phyloP scores from a whole-genome alignment of 2,797 vertebrate genomes.

The Chaetophractus vellerosus region DNA sequence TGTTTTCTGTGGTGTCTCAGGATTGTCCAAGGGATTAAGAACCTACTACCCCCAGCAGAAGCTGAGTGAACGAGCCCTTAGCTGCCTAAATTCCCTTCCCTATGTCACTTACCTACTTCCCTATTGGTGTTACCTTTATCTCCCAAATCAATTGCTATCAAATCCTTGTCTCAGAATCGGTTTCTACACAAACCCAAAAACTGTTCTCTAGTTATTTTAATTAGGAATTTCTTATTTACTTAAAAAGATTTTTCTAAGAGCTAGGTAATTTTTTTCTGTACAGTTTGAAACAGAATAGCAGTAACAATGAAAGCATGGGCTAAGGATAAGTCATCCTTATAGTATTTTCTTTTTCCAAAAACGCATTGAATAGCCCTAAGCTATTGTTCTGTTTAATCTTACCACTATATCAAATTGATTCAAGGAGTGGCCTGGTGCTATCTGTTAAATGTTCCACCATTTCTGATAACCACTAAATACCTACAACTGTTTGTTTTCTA shows the following conservation, averaged over 20 bases:
- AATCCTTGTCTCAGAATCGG: neutral
- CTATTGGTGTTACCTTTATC: neutral
- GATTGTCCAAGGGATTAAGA: neutral
- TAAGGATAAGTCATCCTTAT: constrained; percentile 96
- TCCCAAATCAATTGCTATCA: neutral
- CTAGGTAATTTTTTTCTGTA: neutral
- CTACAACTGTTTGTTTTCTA: constrained; percentile 87
- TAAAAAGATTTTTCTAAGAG: neutral
- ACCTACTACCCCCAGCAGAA: neutral
- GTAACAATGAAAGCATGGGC: constrained; percentile 89
- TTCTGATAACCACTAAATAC: constrained; percentile 94
- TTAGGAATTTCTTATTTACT: neutral
- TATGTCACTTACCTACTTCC: neutral
- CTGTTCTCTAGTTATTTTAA: neutral
- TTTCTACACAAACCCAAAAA: neutral
- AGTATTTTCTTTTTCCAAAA: constrained; percentile 93
- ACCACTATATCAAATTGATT: constrained; percentile 93
- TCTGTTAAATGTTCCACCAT: constrained; percentile 92
- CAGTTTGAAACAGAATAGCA: constrained; percentile 93
- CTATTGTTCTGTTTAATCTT: constrained; percentile 94
- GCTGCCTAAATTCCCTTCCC: neutral
- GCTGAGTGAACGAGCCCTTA: neutral
- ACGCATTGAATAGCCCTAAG: constrained; percentile 91
- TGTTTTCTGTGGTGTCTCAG: neutral
- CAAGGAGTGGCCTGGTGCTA: constrained; percentile 90